Conservation (phyloP, 1,140 invertebrate species). For the Drosophila mauritiana region DNA sequence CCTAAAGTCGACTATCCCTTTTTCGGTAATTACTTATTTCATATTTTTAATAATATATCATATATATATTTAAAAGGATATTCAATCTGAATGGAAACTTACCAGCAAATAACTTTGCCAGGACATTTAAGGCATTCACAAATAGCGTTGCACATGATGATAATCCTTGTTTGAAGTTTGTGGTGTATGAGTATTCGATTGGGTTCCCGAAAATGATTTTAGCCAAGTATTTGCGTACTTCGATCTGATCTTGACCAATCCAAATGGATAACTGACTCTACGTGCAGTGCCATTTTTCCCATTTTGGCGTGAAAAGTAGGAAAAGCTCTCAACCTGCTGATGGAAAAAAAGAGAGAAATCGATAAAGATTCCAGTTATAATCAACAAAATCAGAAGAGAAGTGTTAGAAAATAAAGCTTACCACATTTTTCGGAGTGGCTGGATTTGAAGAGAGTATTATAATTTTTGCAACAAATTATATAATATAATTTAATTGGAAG, state of each 20-base stretch:
- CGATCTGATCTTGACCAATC: constrained; percentile 38
- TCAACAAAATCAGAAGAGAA: constrained; percentile 31
- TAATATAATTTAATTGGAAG: too few species aligned
- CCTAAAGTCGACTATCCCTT: too few species aligned
- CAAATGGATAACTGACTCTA: constrained; percentile 63
- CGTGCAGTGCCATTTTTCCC: constrained; percentile 1
- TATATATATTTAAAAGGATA: too few species aligned
- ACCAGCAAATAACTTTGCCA: constrained; percentile 78
- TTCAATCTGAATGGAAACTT: constrained; percentile 24
- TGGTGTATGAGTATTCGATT: too few species aligned
- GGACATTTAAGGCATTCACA: constrained; percentile 79
- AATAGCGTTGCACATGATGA: constrained; percentile 71
- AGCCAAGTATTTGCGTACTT: neutral
- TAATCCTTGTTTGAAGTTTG: too few species aligned
- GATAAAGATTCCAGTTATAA: constrained; percentile 61
- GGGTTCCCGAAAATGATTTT: too few species aligned
- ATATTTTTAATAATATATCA: too few species aligned
- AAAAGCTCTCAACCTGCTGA: constrained; percentile 75
- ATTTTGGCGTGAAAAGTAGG: constrained; percentile 30
- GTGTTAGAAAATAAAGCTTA: constrained; percentile 19
- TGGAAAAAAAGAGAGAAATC: constrained; percentile 35
- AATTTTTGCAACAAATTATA: too few species aligned
- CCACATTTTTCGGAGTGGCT: neutral
- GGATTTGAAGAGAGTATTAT: too few species aligned
- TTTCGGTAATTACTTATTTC: too few species aligned